Percentiles rank a stretch among this genome's conserved stretches.
These are phyloP conservation scores for Epinephelus malabaricus DNA, from an alignment of 2,797 vertebrate species.

Conservation along the genomic window DNA sequence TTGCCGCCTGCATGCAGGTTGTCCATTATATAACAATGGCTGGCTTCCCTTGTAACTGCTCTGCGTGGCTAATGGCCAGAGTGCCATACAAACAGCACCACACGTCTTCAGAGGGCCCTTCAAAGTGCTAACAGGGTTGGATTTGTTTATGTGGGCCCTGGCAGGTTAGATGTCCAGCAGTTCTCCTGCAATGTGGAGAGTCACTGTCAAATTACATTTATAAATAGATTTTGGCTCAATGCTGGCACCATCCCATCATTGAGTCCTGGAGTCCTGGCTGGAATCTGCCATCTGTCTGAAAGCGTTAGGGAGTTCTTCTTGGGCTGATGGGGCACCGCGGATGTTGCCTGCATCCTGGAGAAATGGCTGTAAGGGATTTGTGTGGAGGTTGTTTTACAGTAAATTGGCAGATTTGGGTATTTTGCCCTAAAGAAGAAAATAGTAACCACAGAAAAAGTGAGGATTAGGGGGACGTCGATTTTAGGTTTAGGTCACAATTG, in stretches of 20 bases:
- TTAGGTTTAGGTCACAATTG: too few relatives aligned
- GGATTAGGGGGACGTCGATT: too few relatives aligned
- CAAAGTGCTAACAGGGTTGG: conserved; percentile 59
- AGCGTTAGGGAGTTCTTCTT: conserved; percentile 48
- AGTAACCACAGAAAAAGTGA: too few relatives aligned
- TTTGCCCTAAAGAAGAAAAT: neutral
- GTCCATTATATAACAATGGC: conserved; percentile 42
- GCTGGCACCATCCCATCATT: conserved; percentile 60
- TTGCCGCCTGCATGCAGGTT: conserved; percentile 6
- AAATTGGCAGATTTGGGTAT: neutral
- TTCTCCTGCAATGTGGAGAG: conserved; percentile 56
- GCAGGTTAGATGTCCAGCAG: conserved; percentile 68
- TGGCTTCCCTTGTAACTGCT: conserved; percentile 32
- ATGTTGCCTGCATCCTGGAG: conserved; percentile 21
- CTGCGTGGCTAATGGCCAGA: conserved; percentile 37
- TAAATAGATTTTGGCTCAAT: conserved; percentile 77
- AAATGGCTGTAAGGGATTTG: conserved; percentile 11
- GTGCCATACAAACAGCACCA: conserved; percentile 34
- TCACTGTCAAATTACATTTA: conserved; percentile 79
- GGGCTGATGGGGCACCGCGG: conserved; percentile 24
- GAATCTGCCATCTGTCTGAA: conserved; percentile 73
- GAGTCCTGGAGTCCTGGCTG: conserved; percentile 66
- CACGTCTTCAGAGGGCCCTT: conserved; percentile 44
- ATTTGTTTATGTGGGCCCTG: conserved; percentile 69
- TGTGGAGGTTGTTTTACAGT: neutral